A percentile compares a stretch with the other conserved stretches of the same genome.
Evolutionary conservation across 2,797 vertebrate genomes (phyloP).

Genomic region (Prionace glauca): DNA sequence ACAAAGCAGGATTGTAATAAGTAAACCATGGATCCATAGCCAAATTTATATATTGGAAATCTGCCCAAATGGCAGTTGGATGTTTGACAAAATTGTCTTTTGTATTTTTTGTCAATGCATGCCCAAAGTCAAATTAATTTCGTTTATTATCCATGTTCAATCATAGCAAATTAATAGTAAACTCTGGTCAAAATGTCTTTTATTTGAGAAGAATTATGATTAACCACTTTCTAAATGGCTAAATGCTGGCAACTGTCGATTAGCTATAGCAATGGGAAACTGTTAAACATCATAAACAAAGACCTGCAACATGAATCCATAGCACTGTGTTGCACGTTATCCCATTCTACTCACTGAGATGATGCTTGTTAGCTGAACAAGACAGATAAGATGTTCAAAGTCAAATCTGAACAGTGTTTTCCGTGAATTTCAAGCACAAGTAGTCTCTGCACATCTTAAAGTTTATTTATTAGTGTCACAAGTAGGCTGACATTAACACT

Average conservation of each 20-base stretch:
- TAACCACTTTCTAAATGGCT: slow-evolving; percentile 43
- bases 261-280: not conserved
- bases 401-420: not conserved
- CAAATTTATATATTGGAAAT: slow-evolving; percentile 17
- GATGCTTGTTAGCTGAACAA: not conserved
- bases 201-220: slow-evolving; percentile 52
- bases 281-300: not conserved
- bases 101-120: slow-evolving; percentile 1
- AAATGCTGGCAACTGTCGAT: not conserved
- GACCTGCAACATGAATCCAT: not conserved
- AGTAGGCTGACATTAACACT: too few species aligned
- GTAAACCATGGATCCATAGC: not conserved
- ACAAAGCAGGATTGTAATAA: not conserved
- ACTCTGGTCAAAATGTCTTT: slow-evolving; percentile 56
- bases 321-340: too few species aligned
- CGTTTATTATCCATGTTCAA: slow-evolving; percentile 52
- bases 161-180: slow-evolving; percentile 56
- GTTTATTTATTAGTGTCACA: too few species aligned
- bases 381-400: not conserved
- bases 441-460: not conserved
- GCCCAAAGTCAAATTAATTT: slow-evolving; percentile 22
- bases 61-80: not conserved
- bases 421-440: not conserved
- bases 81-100: not conserved
- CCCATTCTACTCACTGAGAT: not conserved